Evolutionary conservation across 1,140 invertebrate genomes (phyloP).

Genomic region (Myzus persicae): DNA sequence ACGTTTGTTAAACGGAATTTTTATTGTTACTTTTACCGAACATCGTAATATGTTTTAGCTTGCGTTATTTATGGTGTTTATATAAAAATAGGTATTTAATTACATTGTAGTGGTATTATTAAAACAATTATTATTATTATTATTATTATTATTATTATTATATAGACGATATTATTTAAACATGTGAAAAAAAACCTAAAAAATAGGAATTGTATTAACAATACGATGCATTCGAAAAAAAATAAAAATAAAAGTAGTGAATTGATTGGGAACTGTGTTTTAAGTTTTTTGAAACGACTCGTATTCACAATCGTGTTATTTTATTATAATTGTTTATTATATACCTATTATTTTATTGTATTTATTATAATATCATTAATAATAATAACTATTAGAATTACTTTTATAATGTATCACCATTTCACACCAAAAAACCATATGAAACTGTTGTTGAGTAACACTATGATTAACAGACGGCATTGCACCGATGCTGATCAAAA

Average conservation of each 20-base stretch:
- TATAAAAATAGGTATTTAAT: constrained; percentile 54
- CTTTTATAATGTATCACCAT: too few species aligned
- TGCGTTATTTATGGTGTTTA: constrained; percentile 58
- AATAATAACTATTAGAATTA: too few species aligned
- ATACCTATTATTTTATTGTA: too few species aligned
- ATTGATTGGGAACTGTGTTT: constrained; percentile 41
- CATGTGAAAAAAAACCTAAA: constrained; percentile 51
- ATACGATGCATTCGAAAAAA: constrained; percentile 43
- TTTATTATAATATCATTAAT: too few species aligned
- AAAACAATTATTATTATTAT: constrained; percentile 45
- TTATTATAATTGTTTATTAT: too few species aligned
- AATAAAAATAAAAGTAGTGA: constrained; percentile 55
- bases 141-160: constrained; percentile 40
- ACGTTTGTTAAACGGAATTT: constrained; percentile 55
- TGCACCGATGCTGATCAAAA: too few species aligned
- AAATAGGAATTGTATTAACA: constrained; percentile 57
- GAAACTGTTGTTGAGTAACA: too few species aligned
- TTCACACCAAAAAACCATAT: too few species aligned
- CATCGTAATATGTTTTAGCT: constrained; percentile 57
- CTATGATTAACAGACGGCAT: too few species aligned
- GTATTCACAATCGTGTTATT: too few species aligned
- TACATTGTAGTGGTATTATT: constrained; percentile 42
- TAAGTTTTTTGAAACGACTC: not conserved
- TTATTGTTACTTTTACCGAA: constrained; percentile 57
- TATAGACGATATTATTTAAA: constrained; percentile 54